A percentile compares a stretch with the other conserved stretches of the same genome.
Evolutionary conservation across 1,140 invertebrate genomes (phyloP).

Genomic region (Amyelois transitella): DNA sequence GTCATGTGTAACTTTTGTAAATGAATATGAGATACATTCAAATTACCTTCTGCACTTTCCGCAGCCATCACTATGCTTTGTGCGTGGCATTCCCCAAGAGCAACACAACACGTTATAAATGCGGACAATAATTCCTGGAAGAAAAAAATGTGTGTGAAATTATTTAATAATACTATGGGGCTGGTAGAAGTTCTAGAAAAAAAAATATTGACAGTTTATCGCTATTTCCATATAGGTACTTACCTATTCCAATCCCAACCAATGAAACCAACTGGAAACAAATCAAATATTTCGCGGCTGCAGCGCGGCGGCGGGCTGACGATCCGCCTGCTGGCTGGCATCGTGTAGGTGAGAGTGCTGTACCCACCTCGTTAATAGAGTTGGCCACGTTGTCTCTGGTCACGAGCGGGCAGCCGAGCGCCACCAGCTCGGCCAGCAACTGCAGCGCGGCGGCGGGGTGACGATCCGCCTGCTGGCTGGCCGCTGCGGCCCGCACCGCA

Average conservation of each 20-base stretch:
- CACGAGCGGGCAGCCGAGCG: conserved; percentile 44
- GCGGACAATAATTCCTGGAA: conserved; percentile 60
- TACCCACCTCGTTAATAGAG: conserved; percentile 54
- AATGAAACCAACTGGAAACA: no score
- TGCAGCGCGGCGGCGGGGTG: conserved; percentile 39
- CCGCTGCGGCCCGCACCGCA: conserved; percentile 48
- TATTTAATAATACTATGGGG: not conserved
- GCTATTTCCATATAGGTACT: no score
- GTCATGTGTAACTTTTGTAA: no score
- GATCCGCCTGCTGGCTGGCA: conserved; percentile 26
- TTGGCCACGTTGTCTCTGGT: conserved; percentile 44
- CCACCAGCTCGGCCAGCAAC: conserved; percentile 44
- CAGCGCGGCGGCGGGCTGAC: conserved; percentile 35
- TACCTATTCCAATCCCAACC: no score
- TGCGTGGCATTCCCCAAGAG: conserved; percentile 56
- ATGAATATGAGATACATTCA: no score
- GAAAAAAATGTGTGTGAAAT: not conserved
- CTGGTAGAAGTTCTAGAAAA: no score
- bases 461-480: conserved; percentile 29
- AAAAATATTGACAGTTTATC: no score
- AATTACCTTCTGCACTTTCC: conserved; percentile 35
- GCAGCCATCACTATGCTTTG: conserved; percentile 49
- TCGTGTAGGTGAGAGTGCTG: not conserved
- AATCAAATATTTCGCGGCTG: no score
- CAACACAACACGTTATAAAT: conserved; percentile 58